These are phyloP conservation scores for Terrapene triunguis DNA, from an alignment of 2,113 vertebrate genomes.

Conservation along the genomic window DNA sequence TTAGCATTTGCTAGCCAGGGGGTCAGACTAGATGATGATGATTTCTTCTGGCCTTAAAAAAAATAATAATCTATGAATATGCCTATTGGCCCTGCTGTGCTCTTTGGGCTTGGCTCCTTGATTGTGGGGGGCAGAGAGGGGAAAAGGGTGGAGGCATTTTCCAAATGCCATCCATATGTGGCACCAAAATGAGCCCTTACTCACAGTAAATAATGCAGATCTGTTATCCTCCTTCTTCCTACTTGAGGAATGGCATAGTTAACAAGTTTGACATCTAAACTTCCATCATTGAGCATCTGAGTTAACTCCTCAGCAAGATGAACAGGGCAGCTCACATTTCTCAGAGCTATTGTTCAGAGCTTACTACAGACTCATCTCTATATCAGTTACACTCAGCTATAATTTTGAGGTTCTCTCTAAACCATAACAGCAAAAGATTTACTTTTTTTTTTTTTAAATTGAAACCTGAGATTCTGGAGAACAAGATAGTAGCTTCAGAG, in stretches of 20 bases:
- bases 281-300: neutral
- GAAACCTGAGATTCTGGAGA: neutral
- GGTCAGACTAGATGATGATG: neutral
- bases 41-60: neutral
- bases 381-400: neutral
- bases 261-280: neutral
- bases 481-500: neutral
- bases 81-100: neutral
- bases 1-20: neutral
- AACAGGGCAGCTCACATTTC: neutral
- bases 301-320: neutral
- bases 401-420: neutral
- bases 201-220: neutral
- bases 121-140: fast-evolving
- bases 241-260: neutral
- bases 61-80: neutral
- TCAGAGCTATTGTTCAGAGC: neutral
- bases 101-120: neutral
- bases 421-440: neutral
- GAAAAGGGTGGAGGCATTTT: fast-evolving
- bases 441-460: neutral
- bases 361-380: neutral
- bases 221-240: neutral
- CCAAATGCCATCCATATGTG: neutral
- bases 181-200: neutral